Evolutionary conservation across 2,888 invertebrate species (phyloP).

Genomic region (Agonopterix heracliana): DNA sequence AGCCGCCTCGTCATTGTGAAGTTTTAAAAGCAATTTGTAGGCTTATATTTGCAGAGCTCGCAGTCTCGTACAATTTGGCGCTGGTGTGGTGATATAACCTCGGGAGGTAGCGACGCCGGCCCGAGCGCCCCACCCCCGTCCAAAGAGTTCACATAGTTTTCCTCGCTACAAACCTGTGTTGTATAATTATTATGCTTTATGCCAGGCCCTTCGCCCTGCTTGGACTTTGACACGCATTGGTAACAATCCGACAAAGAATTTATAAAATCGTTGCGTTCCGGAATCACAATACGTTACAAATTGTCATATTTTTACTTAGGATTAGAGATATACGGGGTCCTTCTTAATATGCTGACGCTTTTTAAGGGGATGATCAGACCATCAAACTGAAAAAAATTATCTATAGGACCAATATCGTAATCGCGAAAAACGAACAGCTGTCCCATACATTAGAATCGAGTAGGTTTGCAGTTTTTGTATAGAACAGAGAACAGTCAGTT

Average conservation of each 20-base stretch:
- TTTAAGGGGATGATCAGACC: too few species aligned
- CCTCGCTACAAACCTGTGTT: too few species aligned
- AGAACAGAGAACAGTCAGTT: too few species aligned
- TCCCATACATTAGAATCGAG: too few species aligned
- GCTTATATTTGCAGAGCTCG: slow-evolving; percentile 1
- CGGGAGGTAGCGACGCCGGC: not conserved
- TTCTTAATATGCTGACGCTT: too few species aligned
- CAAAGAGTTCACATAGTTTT: not conserved
- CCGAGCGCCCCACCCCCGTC: not conserved
- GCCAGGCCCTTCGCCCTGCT: slow-evolving; percentile 10
- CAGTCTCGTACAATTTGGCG: slow-evolving; percentile 4
- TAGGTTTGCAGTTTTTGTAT: too few species aligned
- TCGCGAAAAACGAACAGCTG: too few species aligned
- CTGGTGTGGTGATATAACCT: not conserved
- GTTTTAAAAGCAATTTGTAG: slow-evolving; percentile 7
- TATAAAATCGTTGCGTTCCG: slow-evolving; percentile 10
- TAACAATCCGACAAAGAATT: slow-evolving; percentile 21
- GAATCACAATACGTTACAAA: slow-evolving; percentile 3
- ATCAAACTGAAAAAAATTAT: too few species aligned
- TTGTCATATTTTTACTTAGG: slow-evolving; percentile 1
- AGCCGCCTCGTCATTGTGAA: too few species aligned
- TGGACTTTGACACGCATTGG: slow-evolving; percentile 15
- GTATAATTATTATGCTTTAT: slow-evolving; percentile 13
- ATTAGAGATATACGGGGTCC: not conserved
- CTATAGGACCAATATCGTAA: too few species aligned